These are phyloP conservation scores for Psittacula derbiana DNA, from an alignment of 2,797 vertebrate species.

Conservation along the genomic window DNA sequence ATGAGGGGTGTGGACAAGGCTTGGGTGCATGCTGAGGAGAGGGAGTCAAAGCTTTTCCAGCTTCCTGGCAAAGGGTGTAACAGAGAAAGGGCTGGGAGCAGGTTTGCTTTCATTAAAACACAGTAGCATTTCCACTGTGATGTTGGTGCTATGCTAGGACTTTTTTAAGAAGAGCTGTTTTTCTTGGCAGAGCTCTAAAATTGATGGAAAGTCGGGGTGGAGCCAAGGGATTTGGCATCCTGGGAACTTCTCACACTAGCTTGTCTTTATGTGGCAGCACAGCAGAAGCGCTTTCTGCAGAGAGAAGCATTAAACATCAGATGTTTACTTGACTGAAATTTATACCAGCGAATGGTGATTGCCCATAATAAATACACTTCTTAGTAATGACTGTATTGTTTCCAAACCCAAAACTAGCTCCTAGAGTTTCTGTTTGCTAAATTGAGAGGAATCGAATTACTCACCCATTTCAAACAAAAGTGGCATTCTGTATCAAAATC, in stretches of 20 bases:
- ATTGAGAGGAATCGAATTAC: not conserved
- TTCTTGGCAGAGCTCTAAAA: constrained; percentile 12
- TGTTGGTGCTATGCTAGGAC: not conserved
- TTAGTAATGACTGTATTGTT: not conserved
- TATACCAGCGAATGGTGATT: not conserved
- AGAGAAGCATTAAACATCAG: not conserved
- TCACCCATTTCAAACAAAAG: not conserved
- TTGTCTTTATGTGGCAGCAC: not conserved
- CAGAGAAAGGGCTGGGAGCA: not conserved
- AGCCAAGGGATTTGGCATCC: constrained; percentile 15
- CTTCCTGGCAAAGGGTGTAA: not conserved
- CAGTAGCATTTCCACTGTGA: not conserved
- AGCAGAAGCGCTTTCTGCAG: constrained; percentile 18
- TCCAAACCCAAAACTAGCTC: not conserved
- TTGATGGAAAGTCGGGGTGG: constrained; percentile 31
- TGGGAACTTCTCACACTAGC: constrained; percentile 16
- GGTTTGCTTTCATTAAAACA: not conserved
- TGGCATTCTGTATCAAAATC: not conserved
- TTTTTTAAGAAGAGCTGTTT: not conserved
- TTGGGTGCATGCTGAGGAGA: not conserved
- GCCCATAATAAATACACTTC: not conserved
- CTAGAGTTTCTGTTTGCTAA: not conserved
- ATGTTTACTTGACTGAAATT: constrained; percentile 20
- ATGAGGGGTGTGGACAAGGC: not conserved
- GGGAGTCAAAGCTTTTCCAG: not conserved